Base-by-base conservation (phyloP, 2,113 vertebrate genomes). In the Dipodomys stephensi region DNA sequence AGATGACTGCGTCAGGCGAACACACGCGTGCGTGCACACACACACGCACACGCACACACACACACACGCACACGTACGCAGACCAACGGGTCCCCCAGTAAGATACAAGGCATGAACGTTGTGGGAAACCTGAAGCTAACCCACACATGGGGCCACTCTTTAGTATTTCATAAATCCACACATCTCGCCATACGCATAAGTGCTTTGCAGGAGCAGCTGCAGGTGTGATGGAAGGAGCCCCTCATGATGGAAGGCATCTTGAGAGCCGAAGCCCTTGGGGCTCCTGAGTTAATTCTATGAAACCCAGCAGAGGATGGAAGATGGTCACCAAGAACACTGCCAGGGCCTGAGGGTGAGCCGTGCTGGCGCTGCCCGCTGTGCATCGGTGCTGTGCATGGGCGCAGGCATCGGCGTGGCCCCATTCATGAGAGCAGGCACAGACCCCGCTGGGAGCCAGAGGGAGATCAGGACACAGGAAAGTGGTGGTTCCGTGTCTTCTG, bases 281-380 rank as follows among this genome's bases (percentile, higher is more conserved):
- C 32, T 49, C 27, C 68, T 0, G 3, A 30, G 49, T 65, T 0
- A 1, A 39, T 4, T 4, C 74, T 4, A 1, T 0, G 6, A 65
- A 53, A 60, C 7, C 5, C 35, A 4, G 5, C 4, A 3, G 22
- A 2, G 20, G 16, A 15, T 6, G 22, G 1, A 4, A 35, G 25
- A 53, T 0, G 46, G 0, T 12, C 46, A 46, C 18, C 0, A 2
- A 0, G 0, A 35, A 6, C 6, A 11, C 53, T 5, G 27, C 0
- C 0, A 1, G 9, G 67, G 19, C 13, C 4, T 1, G 28, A n/a
- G 32, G 57, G 0, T 0, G 0, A 46, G 25, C 30, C 30, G 15
- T 49, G 23, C 7, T 4, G 6, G n/a, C 11, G 15, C 15, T 57
- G 12, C 1, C 20, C 6, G 39, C 39, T 39, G 39, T 39, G 39